Conservation (phyloP, 23 tunicate species). For the Clavelina lepadiformis region DNA sequence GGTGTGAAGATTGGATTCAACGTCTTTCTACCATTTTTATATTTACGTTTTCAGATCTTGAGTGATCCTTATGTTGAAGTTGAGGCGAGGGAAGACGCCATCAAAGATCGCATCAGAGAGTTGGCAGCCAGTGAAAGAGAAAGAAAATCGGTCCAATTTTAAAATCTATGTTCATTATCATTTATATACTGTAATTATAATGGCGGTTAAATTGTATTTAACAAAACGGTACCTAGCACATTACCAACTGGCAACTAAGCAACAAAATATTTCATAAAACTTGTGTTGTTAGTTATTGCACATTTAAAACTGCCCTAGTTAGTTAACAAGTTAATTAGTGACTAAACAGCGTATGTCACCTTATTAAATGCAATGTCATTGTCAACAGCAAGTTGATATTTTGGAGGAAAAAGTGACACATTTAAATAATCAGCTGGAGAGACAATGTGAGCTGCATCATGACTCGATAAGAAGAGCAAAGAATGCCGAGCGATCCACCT, state of each 20-base stretch:
- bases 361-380: background rate
- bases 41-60: slow-evolving; percentile 57
- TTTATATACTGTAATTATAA: too few species aligned
- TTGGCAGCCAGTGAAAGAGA: slow-evolving; percentile 50
- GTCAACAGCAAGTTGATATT: slow-evolving; percentile 45
- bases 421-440: slow-evolving; percentile 58
- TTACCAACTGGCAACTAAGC: too few species aligned
- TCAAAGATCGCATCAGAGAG: slow-evolving; percentile 65
- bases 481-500: slow-evolving; percentile 49
- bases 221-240: too few species aligned
- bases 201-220: too few species aligned
- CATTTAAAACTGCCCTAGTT: too few species aligned
- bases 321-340: too few species aligned
- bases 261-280: too few species aligned
- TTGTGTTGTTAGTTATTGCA: too few species aligned
- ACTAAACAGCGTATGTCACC: too few species aligned
- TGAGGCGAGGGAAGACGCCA: slow-evolving; percentile 63
- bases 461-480: slow-evolving; percentile 76
- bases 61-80: slow-evolving; percentile 76
- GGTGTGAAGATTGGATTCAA: slow-evolving; percentile 7
- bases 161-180: too few species aligned
- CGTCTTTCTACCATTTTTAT: too few species aligned
- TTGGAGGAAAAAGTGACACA: slow-evolving; percentile 49
- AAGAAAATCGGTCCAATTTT: slow-evolving; percentile 66
- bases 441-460: slow-evolving; percentile 86